phyloP scores from a whole-genome alignment of 30 jellyfish, hydroid and myxozoan species.

The Pseudorhiza aurosa region DNA sequence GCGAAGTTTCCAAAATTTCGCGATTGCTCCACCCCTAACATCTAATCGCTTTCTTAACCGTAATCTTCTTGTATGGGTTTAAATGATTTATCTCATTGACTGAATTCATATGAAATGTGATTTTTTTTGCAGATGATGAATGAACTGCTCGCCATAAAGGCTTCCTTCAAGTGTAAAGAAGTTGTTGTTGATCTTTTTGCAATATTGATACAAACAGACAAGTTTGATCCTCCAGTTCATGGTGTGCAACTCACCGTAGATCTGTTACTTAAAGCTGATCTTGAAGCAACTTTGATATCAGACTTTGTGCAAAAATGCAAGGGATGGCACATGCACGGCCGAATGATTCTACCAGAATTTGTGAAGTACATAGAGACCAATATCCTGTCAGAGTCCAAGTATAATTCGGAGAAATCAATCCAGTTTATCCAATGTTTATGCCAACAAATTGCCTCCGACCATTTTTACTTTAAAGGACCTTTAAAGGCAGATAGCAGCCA shows the following conservation, averaged over 20 bases:
- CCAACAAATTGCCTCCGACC: constrained; percentile 5
- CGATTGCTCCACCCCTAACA: no score
- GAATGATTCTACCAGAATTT: background rate
- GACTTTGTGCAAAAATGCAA: constrained; percentile 10
- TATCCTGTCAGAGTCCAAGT: constrained; percentile 2
- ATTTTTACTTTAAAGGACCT: constrained; percentile 3
- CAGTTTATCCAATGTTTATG: background rate
- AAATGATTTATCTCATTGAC: no score
- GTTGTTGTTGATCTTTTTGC: background rate
- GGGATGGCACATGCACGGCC: background rate
- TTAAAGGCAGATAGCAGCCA: background rate
- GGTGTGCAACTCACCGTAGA: background rate
- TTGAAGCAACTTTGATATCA: background rate
- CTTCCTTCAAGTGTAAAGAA: background rate
- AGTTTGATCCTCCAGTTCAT: background rate
- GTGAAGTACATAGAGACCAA: constrained; percentile 3
- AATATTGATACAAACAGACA: background rate
- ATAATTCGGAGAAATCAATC: background rate
- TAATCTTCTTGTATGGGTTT: no score
- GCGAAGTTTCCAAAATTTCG: background rate
- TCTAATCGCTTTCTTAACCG: no score
- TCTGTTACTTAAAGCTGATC: background rate
- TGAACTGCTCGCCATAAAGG: background rate
- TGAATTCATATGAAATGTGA: no score
- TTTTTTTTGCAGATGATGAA: constrained; percentile 9